Conservation (phyloP, 2,113 vertebrate genomes). For the Chionis minor region DNA sequence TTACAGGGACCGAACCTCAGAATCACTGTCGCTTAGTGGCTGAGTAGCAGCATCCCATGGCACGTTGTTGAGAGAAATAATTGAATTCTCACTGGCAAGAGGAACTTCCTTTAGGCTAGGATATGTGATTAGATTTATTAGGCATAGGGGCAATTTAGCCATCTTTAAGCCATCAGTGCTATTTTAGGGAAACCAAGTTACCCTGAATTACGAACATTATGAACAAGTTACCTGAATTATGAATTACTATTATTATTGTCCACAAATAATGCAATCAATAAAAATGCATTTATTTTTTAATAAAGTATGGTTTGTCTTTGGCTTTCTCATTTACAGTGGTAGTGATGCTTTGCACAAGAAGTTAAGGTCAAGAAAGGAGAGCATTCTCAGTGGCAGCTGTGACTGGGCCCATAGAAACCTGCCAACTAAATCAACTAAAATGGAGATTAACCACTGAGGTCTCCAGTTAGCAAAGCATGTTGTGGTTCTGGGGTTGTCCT, state of each 20-base stretch:
- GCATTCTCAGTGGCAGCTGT: not conserved
- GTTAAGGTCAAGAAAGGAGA: not conserved
- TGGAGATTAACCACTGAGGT: not conserved
- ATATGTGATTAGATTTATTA: not conserved
- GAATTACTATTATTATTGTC: not conserved
- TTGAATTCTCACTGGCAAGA: not conserved
- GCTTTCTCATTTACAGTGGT: not conserved
- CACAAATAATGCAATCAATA: not conserved
- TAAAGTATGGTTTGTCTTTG: not conserved
- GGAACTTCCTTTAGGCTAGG: not conserved
- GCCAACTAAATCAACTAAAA: not conserved
- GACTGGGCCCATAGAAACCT: not conserved
- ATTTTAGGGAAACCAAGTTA: not conserved
- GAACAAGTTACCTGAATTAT: not conserved
- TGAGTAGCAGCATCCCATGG: not conserved
- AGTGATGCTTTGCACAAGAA: not conserved
- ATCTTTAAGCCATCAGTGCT: not conserved
- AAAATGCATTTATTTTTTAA: not conserved
- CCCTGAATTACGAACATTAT: not conserved
- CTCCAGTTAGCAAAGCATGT: not conserved
- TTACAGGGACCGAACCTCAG: not conserved
- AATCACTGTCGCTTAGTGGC: not conserved
- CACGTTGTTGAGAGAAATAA: not conserved
- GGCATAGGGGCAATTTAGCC: not conserved
- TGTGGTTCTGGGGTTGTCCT: not conserved